Conservation (phyloP, 2,113 vertebrate genomes). For the Phyllostomus hastatus region DNA sequence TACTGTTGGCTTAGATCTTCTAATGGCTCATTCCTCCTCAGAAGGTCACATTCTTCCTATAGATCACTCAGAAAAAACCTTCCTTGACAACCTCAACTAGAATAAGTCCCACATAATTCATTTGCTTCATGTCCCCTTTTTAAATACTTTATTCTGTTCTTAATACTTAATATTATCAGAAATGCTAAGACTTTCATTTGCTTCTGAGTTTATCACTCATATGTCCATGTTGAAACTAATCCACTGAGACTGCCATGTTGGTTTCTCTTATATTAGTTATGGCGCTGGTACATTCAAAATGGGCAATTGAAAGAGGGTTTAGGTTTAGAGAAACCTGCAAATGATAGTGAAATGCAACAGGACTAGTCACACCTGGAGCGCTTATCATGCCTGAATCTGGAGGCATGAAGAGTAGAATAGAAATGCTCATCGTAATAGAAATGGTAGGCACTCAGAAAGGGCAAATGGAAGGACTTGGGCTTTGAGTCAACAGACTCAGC, state of each 20-base stretch:
- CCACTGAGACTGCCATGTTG: neutral
- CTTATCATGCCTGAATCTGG: neutral
- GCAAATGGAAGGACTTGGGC: fast-evolving
- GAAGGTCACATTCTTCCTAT: neutral
- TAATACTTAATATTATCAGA: neutral
- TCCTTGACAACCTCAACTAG: neutral
- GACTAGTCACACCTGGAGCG: neutral
- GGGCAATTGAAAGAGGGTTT: neutral
- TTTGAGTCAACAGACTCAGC: neutral
- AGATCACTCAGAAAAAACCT: neutral
- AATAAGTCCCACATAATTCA: neutral
- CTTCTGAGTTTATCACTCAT: neutral
- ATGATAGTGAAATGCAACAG: neutral
- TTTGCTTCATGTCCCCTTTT: neutral
- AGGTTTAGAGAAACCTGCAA: neutral
- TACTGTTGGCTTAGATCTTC: neutral
- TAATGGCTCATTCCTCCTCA: neutral
- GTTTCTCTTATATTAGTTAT: neutral
- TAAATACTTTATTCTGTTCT: neutral
- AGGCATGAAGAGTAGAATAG: neutral
- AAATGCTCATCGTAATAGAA: neutral
- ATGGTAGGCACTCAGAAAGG: neutral
- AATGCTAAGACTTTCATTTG: neutral
- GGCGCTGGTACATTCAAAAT: neutral
- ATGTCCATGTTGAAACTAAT: neutral